Evolutionary conservation across 2,113 vertebrate species (phyloP).

Genomic region (Corythaixoides concolor): DNA sequence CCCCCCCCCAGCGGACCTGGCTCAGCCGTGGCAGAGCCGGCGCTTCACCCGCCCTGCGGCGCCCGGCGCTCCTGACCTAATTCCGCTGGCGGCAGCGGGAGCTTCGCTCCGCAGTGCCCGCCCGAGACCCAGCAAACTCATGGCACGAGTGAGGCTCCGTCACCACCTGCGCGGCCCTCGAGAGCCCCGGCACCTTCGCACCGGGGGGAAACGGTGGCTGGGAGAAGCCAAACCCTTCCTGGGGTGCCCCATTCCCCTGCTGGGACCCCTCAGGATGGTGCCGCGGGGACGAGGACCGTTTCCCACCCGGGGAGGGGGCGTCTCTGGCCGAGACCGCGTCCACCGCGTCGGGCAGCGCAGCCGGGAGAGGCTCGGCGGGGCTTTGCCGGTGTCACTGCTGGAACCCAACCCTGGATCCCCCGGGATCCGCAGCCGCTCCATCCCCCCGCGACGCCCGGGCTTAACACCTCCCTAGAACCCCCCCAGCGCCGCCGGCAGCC

Average conservation of each 20-base stretch:
- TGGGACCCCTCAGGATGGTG: not conserved
- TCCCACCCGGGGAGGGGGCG: not conserved
- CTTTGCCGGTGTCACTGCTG: fast-evolving
- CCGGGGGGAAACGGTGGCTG: fast-evolving
- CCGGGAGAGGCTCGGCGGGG: fast-evolving
- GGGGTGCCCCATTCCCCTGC: not conserved
- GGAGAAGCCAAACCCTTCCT: not conserved
- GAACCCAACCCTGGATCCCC: too few species aligned
- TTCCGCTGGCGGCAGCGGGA: not conserved
- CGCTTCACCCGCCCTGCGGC: not conserved
- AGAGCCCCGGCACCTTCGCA: not conserved
- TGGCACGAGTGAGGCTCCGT: not conserved
- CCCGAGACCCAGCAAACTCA: not conserved
- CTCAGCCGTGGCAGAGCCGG: not conserved
- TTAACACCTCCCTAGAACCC: not conserved
- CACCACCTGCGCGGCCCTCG: not conserved
- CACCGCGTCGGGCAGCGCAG: not conserved
- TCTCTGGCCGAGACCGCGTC: fast-evolving
- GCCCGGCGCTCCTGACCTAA: constrained; percentile 24
- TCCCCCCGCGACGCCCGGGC: fast-evolving
- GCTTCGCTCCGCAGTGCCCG: not conserved
- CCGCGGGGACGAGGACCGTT: fast-evolving
- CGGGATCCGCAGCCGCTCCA: fast-evolving
- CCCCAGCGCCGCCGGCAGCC: not conserved
- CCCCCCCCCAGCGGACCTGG: not conserved